Evolutionary conservation across 2,113 vertebrate species (phyloP).

Genomic region (Polypterus bichir): DNA sequence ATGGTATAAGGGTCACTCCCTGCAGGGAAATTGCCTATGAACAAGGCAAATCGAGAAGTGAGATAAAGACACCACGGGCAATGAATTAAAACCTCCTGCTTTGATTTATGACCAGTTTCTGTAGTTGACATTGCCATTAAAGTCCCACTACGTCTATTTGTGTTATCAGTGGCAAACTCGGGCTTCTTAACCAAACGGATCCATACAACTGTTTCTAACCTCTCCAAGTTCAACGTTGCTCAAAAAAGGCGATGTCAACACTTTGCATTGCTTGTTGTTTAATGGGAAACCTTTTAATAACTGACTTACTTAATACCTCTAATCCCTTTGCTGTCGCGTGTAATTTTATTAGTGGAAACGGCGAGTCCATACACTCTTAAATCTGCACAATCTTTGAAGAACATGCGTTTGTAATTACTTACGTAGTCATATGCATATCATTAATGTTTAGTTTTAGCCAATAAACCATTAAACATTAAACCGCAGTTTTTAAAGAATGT

Average conservation of each 20-base stretch:
- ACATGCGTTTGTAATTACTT: no score
- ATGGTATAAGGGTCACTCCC: not conserved
- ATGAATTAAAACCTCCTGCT: constrained; percentile 22
- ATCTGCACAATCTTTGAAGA: no score
- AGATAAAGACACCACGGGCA: constrained; percentile 20
- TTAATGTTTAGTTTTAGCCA: no score
- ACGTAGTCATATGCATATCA: no score
- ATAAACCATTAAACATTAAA: no score
- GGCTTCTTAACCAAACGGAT: constrained; percentile 9
- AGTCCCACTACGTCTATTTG: constrained; percentile 18
- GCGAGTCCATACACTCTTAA: no score
- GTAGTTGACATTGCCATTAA: constrained; percentile 22
- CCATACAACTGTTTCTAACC: constrained; percentile 4
- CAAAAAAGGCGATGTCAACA: not conserved
- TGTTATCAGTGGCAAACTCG: constrained; percentile 21
- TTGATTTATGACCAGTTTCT: constrained; percentile 29
- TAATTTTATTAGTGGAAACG: no score
- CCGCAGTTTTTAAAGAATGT: no score
- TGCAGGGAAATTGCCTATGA: not conserved
- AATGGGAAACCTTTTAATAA: constrained; percentile 8
- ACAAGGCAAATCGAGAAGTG: constrained; percentile 11
- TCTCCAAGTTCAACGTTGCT: not conserved
- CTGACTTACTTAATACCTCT: constrained; percentile 6
- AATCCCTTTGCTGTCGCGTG: no score
- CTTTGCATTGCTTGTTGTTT: constrained; percentile 2